These are phyloP conservation scores for Xiphydria camelus DNA, from an alignment of 2,888 invertebrate species.

Conservation along the genomic window DNA sequence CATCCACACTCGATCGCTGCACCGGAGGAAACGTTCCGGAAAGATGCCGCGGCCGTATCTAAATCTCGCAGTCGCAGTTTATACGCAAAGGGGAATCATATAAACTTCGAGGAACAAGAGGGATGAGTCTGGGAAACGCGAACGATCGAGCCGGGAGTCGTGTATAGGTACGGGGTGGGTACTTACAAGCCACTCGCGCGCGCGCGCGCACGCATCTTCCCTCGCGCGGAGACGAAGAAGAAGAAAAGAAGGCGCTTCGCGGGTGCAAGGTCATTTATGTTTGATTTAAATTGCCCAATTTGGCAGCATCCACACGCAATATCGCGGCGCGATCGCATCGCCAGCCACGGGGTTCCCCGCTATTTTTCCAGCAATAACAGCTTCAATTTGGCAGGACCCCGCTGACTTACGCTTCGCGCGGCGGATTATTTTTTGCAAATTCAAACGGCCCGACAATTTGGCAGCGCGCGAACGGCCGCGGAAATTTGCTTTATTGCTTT, in stretches of 20 bases:
- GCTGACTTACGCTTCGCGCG: constrained; percentile 23
- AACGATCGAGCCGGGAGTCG: too few relatives aligned
- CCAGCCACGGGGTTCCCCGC: constrained; percentile 11
- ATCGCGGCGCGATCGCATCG: constrained; percentile 7
- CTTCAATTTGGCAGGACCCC: constrained; percentile 28
- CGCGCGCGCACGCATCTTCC: too few relatives aligned
- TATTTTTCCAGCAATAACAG: constrained; percentile 24
- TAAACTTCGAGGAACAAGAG: too few relatives aligned
- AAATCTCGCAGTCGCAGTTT: too few relatives aligned
- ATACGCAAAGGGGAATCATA: too few relatives aligned
- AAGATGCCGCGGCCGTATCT: too few relatives aligned
- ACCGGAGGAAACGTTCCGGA: too few relatives aligned
- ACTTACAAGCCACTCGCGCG: too few relatives aligned
- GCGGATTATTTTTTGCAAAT: constrained; percentile 4
- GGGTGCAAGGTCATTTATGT: constrained; percentile 21
- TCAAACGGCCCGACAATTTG: constrained; percentile 15
- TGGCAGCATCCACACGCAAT: constrained; percentile 29
- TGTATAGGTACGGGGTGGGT: too few relatives aligned
- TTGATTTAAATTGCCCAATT: constrained; percentile 35
- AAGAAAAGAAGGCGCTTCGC: constrained; percentile 2
- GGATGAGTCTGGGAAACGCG: too few relatives aligned
- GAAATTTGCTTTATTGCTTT: background rate
- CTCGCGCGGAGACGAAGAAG: too few relatives aligned
- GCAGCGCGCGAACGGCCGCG: constrained; percentile 7
- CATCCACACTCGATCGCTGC: too few relatives aligned